Evolutionary conservation across 2,888 invertebrate genomes (phyloP).

Genomic region (Noctuana brunneofusca): DNA sequence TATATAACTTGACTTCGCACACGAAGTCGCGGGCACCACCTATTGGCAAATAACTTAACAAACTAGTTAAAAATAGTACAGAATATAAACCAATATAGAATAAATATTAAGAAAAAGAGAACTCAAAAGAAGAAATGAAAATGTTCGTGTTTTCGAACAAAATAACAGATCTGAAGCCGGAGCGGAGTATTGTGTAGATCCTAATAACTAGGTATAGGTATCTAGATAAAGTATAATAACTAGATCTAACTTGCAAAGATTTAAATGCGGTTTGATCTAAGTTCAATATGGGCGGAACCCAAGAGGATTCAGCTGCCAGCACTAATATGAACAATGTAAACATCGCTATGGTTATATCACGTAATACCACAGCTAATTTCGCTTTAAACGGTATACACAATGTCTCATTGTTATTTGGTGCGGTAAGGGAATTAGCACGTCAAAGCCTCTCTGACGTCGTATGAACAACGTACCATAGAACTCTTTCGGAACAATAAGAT

Average conservation of each 20-base stretch:
- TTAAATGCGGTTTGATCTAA: neutral
- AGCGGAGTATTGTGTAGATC: neutral
- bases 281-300: neutral
- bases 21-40: too few species aligned
- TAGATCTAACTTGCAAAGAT: too few species aligned
- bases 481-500: conserved; percentile 21
- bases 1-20: too few species aligned
- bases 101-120: neutral
- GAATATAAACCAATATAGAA: neutral
- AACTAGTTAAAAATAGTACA: neutral
- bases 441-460: conserved; percentile 48
- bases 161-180: neutral
- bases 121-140: neutral
- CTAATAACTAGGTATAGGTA: too few species aligned
- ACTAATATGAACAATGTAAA: conserved; percentile 8
- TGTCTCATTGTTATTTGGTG: conserved; percentile 57
- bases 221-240: too few species aligned
- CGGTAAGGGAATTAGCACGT: conserved; percentile 59
- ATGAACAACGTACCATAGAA: neutral
- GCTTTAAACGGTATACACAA: conserved; percentile 28
- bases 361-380: conserved; percentile 21
- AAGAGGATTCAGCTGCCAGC: neutral
- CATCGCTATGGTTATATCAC: conserved; percentile 9
- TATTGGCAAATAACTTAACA: neutral
- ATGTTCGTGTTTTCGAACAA: neutral